Evolutionary conservation across 2,888 invertebrate genomes (phyloP).

Genomic region (Ephialtes manifestator): DNA sequence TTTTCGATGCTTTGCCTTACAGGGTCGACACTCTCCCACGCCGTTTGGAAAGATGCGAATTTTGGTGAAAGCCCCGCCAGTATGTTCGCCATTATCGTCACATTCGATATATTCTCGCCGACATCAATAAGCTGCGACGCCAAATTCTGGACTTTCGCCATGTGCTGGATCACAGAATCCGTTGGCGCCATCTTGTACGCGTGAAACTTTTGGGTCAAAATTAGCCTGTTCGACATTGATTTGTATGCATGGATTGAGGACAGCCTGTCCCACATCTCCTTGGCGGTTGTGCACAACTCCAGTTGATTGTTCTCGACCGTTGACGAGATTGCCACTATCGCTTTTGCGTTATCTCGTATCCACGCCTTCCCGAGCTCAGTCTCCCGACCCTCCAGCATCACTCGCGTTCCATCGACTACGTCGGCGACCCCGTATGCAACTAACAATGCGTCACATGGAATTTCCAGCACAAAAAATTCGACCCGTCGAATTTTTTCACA

Average conservation of each 20-base stretch:
- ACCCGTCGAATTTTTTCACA: too few relatives aligned
- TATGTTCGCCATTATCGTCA: conserved; percentile 65
- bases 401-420: too few relatives aligned
- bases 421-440: too few relatives aligned
- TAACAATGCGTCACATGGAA: too few relatives aligned
- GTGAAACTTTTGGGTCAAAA: conserved; percentile 49
- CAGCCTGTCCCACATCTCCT: conserved; percentile 64
- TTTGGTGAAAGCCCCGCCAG: conserved; percentile 57
- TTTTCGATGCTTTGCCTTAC: conserved; percentile 55
- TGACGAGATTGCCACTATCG: conserved; percentile 57
- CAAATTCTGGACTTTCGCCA: conserved; percentile 60
- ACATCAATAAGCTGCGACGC: conserved; percentile 55
- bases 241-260: conserved; percentile 62
- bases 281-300: conserved; percentile 62
- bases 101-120: conserved; percentile 41
- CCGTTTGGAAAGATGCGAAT: conserved; percentile 59
- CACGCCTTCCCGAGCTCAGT: neutral
- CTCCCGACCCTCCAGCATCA: too few relatives aligned
- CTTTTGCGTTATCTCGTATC: neutral
- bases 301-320: conserved; percentile 63
- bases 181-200: conserved; percentile 58
- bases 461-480: too few relatives aligned
- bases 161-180: conserved; percentile 60
- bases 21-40: conserved; percentile 60
- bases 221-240: conserved; percentile 57